Percentiles rank a stretch among this genome's conserved stretches.
phyloP scores from a whole-genome alignment of 2,113 vertebrate species.

The Emydocephalus ijimae region DNA sequence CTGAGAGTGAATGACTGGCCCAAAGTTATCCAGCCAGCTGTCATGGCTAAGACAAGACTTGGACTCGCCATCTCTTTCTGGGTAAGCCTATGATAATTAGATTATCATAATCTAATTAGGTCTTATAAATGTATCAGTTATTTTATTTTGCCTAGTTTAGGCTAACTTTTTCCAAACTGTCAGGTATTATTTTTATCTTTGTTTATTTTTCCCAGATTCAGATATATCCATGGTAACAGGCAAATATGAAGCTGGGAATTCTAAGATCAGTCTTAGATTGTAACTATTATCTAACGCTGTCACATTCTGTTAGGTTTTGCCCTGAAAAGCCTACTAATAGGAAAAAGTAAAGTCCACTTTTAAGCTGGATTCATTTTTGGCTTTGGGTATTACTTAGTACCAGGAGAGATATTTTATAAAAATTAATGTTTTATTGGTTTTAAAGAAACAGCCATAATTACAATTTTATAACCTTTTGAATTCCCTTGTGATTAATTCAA shows the following conservation, averaged over 20 bases:
- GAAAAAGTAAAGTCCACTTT: not conserved
- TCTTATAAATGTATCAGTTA: not conserved
- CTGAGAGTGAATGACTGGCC: not conserved
- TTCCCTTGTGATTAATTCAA: constrained; percentile 19
- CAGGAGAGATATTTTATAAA: not conserved
- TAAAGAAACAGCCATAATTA: constrained; percentile 9
- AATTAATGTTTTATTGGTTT: constrained; percentile 1
- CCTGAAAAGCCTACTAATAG: not conserved
- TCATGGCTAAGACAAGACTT: not conserved
- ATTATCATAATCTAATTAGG: not conserved
- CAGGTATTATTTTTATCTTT: not conserved
- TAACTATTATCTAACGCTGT: not conserved
- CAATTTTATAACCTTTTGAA: not conserved
- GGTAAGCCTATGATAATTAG: too few relatives aligned
- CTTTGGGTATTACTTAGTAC: not conserved
- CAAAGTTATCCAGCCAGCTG: not conserved
- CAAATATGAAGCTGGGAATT: not conserved
- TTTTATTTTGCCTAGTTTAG: not conserved
- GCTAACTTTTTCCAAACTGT: not conserved
- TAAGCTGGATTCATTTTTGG: constrained; percentile 1
- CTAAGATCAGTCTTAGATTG: not conserved
- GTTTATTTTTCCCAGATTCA: not conserved
- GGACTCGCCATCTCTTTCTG: not conserved
- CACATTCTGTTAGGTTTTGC: not conserved
- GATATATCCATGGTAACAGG: not conserved